Percentiles rank a stretch among this genome's conserved stretches.
phyloP scores from a whole-genome alignment of 1,140 invertebrate genomes.

The Halictus rubicundus region DNA sequence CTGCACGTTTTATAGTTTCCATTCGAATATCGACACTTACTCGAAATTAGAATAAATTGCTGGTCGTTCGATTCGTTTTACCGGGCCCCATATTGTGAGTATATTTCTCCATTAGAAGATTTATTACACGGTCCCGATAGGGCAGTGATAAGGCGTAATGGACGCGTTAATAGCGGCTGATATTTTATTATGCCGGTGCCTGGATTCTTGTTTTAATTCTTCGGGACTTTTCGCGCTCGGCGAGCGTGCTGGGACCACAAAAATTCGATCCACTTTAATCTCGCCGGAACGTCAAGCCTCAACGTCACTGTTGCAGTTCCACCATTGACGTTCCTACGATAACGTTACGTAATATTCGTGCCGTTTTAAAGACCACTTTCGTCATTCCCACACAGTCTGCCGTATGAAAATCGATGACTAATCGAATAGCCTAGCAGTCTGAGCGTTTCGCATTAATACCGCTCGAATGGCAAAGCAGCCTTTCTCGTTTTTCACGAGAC shows the following conservation, averaged over 20 bases:
- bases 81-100: not conserved
- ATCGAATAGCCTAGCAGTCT: not conserved
- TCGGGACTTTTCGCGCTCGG: no score
- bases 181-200: not conserved
- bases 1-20: no score
- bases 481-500: conserved; percentile 11
- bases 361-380: conserved; percentile 29
- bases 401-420: conserved; percentile 30
- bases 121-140: not conserved
- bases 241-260: not conserved
- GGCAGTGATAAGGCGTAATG: not conserved
- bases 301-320: not conserved
- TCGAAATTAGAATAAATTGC: not conserved
- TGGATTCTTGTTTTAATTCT: not conserved
- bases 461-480: conserved; percentile 1
- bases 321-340: not conserved
- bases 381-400: conserved; percentile 27
- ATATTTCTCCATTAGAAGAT: conserved; percentile 4
- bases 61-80: not conserved
- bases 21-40: no score
- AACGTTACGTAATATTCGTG: not conserved
- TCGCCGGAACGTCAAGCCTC: not conserved
- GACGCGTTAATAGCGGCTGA: not conserved
- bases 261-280: not conserved
- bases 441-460: conserved; percentile 28